A percentile compares a stretch with the other conserved stretches of the same genome.
Evolutionary conservation across 2,888 invertebrate species (phyloP).

Genomic region (Selenia dentaria): DNA sequence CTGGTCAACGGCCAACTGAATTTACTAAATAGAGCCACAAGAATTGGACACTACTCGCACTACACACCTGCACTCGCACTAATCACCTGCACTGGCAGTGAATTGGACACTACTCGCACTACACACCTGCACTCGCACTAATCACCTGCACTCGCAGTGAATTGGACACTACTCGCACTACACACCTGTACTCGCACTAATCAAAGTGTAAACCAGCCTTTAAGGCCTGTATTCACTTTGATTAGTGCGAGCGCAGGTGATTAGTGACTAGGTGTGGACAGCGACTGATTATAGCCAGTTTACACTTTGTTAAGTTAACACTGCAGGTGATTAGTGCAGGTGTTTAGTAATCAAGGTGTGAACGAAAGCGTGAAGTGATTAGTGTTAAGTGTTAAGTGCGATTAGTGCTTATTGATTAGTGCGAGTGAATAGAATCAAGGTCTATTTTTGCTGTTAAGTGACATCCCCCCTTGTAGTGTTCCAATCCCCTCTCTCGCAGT

Average conservation of each 20-base stretch:
- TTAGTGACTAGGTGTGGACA: constrained; percentile 10
- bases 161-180: constrained; percentile 12
- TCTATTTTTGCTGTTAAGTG: too few relatives aligned
- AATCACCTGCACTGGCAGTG: too few relatives aligned
- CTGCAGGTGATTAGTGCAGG: too few relatives aligned
- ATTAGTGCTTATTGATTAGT: constrained; percentile 19
- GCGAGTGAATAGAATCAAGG: constrained; percentile 23
- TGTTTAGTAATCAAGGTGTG: too few relatives aligned
- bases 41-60: constrained; percentile 11
- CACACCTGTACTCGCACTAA: neutral
- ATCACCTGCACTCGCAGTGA: too few relatives aligned
- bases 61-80: constrained; percentile 1
- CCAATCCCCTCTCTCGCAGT: too few relatives aligned
- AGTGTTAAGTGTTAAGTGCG: constrained; percentile 26
- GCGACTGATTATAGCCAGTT: too few relatives aligned
- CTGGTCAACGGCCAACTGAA: constrained; percentile 14
- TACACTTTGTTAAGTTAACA: too few relatives aligned
- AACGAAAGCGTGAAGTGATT: constrained; percentile 5
- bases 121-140: neutral
- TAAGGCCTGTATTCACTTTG: too few relatives aligned
- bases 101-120: constrained; percentile 13
- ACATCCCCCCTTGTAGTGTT: too few relatives aligned
- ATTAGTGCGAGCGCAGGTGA: neutral
- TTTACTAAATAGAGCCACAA: constrained; percentile 8
- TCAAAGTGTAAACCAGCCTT: too few relatives aligned